Conservation (phyloP, 2,113 vertebrate species). For the Oryzias curvinotus region DNA sequence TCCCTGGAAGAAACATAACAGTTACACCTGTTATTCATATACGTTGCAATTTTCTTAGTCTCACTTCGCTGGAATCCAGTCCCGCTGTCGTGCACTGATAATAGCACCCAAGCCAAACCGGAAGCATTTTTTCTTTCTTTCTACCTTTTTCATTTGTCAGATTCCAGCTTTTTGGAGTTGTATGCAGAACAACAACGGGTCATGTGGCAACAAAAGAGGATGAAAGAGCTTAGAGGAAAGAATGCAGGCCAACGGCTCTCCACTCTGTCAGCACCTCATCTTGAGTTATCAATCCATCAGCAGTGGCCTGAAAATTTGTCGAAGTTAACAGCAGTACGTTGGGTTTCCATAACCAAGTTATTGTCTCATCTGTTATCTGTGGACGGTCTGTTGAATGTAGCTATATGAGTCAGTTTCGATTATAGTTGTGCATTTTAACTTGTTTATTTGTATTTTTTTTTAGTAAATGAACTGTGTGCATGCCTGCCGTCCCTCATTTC, state of each 20-base stretch:
- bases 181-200: constrained; percentile 34
- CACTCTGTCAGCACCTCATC: constrained; percentile 54
- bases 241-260: constrained; percentile 65
- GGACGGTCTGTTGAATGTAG: not conserved
- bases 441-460: too few species aligned
- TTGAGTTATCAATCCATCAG: constrained; percentile 44
- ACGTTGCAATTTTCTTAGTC: constrained; percentile 2
- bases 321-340: not conserved
- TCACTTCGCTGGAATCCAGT: constrained; percentile 17
- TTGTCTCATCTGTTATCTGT: constrained; percentile 1
- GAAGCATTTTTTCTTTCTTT: constrained; percentile 56
- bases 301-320: not conserved
- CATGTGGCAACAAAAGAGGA: constrained; percentile 38
- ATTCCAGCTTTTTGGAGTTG: constrained; percentile 54
- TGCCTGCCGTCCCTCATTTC: too few species aligned
- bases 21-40: constrained; percentile 31
- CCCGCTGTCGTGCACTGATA: constrained; percentile 21
- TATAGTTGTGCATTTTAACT: not conserved
- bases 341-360: constrained; percentile 8
- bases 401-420: not conserved
- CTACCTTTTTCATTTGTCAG: constrained; percentile 38
- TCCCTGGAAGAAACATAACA: constrained; percentile 39
- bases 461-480: too few species aligned
- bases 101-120: constrained; percentile 36
- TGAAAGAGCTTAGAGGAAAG: constrained; percentile 41